These are phyloP conservation scores for Megathymus violae DNA, from an alignment of 1,140 invertebrate genomes.

Conservation along the genomic window DNA sequence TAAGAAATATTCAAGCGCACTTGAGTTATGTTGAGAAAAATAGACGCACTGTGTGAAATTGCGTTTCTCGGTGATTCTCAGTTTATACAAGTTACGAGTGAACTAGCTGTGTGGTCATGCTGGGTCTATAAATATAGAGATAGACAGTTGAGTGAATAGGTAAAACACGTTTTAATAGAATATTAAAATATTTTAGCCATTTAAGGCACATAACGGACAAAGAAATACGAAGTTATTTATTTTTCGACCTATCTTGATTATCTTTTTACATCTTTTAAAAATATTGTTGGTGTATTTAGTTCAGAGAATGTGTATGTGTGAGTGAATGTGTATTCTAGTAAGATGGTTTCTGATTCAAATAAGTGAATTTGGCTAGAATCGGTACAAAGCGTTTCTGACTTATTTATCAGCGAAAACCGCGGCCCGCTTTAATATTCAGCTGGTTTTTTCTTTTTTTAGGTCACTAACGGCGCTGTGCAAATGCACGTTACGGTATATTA, in stretches of 20 bases:
- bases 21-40: constrained; percentile 37
- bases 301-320: no score
- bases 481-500: constrained; percentile 8
- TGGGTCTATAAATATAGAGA: not conserved
- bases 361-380: not conserved
- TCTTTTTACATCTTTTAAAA: no score
- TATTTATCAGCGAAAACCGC: not conserved
- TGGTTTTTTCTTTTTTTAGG: constrained; percentile 8
- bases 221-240: no score
- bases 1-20: constrained; percentile 36
- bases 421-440: not conserved
- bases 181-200: no score
- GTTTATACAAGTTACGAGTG: constrained; percentile 1
- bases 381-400: not conserved
- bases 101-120: constrained; percentile 2
- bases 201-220: no score
- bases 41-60: constrained; percentile 34
- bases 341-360: no score
- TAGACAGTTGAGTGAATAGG: no score
- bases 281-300: no score
- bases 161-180: no score
- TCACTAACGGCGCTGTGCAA: constrained; percentile 1
- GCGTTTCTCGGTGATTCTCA: not conserved
- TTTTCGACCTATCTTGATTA: no score
- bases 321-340: no score